These are phyloP conservation scores for Numida meleagris DNA, from an alignment of 2,113 vertebrate genomes.

Conservation along the genomic window DNA sequence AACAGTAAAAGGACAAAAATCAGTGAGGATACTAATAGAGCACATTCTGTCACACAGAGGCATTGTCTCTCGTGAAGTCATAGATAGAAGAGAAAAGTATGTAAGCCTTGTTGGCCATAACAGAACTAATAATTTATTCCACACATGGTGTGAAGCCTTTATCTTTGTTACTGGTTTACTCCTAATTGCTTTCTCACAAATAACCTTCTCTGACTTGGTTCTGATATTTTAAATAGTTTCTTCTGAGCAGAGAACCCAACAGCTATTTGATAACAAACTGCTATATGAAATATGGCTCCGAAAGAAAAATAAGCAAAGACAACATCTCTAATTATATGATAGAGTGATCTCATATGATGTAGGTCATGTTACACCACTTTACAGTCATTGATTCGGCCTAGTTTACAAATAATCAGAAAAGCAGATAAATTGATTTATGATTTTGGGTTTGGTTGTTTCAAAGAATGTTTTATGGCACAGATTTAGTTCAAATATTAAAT, in stretches of 20 bases:
- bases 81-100: background rate
- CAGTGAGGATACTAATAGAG: background rate
- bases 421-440: background rate
- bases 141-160: background rate
- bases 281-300: background rate
- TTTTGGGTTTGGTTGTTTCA: background rate
- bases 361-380: background rate
- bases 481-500: background rate
- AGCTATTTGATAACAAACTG: background rate
- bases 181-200: background rate
- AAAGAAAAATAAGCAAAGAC: background rate
- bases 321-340: background rate
- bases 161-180: background rate
- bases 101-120: background rate
- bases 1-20: background rate
- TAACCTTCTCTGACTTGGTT: background rate
- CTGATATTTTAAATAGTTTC: background rate
- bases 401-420: background rate
- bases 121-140: background rate
- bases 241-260: background rate
- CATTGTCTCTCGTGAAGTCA: background rate
- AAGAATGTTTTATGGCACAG: background rate
- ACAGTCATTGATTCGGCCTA: background rate
- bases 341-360: background rate
- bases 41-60: background rate